Conservation (phyloP, 2,888 invertebrate species). For the Pachydiplax longipennis region DNA sequence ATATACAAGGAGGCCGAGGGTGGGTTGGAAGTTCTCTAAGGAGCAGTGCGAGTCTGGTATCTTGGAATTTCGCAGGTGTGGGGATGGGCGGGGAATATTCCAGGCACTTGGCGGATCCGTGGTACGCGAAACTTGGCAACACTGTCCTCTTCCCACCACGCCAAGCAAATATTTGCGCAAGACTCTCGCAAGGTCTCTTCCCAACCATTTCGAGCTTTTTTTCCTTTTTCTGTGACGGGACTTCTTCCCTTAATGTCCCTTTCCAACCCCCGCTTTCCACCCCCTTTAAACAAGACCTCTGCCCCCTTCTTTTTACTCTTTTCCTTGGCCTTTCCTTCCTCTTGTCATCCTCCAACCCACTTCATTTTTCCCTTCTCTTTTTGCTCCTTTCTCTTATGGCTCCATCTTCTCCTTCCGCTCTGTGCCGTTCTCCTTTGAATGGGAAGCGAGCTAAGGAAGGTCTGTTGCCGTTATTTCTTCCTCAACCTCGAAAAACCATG, state of each 20-base stretch:
- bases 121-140: constrained; percentile 17
- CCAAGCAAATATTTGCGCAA: constrained; percentile 9
- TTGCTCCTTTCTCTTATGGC: not conserved
- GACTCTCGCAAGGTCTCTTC: not conserved
- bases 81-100: not conserved
- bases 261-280: not conserved
- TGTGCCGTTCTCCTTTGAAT: not conserved
- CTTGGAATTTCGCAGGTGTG: not conserved
- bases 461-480: no score
- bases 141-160: not conserved
- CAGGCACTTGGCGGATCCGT: not conserved
- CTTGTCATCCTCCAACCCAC: not conserved
- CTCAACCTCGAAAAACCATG: no score
- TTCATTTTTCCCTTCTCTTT: not conserved
- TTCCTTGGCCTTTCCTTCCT: not conserved
- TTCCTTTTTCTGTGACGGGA: not conserved
- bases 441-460: no score
- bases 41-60: not conserved
- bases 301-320: not conserved
- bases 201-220: not conserved
- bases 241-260: not conserved
- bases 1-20: constrained; percentile 5
- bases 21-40: constrained; percentile 5
- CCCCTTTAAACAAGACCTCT: not conserved
- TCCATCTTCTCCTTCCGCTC: not conserved